Percentiles rank a stretch among this genome's conserved stretches.
Evolutionary conservation across 2,888 invertebrate species (phyloP).

Genomic region (Thereva unica): DNA sequence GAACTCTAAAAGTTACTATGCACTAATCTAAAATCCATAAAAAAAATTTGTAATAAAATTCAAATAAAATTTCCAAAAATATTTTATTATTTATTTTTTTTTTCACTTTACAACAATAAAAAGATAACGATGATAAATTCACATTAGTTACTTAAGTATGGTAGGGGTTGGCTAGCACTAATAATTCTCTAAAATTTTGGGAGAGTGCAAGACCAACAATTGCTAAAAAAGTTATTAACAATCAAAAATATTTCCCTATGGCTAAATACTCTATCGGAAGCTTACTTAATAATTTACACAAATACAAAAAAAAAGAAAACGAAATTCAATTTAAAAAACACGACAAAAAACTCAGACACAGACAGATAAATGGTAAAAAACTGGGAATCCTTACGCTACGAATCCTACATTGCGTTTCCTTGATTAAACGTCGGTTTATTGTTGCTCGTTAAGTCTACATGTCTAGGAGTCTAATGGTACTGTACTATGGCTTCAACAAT

Average conservation of each 20-base stretch:
- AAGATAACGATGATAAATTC: slow-evolving; percentile 14
- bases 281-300: slow-evolving; percentile 3
- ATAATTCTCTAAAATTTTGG: slow-evolving; percentile 6
- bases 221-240: slow-evolving; percentile 16
- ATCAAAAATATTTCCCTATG: slow-evolving; percentile 1
- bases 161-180: slow-evolving; percentile 25
- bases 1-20: neutral
- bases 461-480: no score
- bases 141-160: slow-evolving; percentile 8
- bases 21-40: neutral
- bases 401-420: neutral
- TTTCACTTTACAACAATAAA: slow-evolving; percentile 27
- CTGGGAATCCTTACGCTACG: slow-evolving; percentile 4
- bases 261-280: neutral
- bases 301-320: slow-evolving; percentile 17
- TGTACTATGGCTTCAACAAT: slow-evolving; percentile 16
- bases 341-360: neutral
- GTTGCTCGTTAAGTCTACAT: no score
- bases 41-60: neutral
- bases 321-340: neutral
- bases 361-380: neutral
- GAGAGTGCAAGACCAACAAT: slow-evolving; percentile 29
- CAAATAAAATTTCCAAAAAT: slow-evolving; percentile 18
- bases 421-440: slow-evolving; percentile 6
- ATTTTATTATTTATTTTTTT: slow-evolving; percentile 3